Evolutionary conservation across 2,888 invertebrate genomes (phyloP).

Genomic region (Congeria kusceri): DNA sequence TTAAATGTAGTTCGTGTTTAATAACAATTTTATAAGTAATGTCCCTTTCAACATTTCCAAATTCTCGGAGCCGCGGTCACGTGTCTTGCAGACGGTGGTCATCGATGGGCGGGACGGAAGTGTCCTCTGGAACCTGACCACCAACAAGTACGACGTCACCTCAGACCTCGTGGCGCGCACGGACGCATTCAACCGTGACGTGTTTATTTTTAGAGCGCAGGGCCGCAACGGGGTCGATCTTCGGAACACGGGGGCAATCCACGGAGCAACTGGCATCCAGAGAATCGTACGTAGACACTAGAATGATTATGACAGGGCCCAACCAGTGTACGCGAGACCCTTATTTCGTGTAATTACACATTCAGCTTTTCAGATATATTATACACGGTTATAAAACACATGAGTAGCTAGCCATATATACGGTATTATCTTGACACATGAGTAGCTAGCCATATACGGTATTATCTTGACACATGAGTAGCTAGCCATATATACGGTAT

Average conservation of each 20-base stretch:
- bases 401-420: no score
- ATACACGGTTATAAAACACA: no score
- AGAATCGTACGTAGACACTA: constrained; percentile 61
- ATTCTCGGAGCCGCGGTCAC: not conserved
- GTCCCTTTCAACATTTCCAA: no score
- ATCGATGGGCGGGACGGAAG: constrained; percentile 78
- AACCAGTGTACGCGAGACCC: no score
- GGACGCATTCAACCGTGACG: constrained; percentile 69
- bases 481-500: no score
- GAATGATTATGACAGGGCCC: not conserved
- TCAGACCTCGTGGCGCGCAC: constrained; percentile 79
- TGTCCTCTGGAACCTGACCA: constrained; percentile 76
- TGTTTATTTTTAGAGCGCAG: constrained; percentile 76
- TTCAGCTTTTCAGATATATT: no score
- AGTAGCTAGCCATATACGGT: no score
- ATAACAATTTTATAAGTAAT: no score
- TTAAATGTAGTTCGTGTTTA: no score
- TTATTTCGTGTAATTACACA: no score
- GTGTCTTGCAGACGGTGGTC: constrained; percentile 69
- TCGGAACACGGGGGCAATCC: constrained; percentile 65
- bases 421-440: no score
- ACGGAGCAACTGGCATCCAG: constrained; percentile 75
- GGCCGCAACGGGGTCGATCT: constrained; percentile 69
- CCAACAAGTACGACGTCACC: constrained; percentile 73
- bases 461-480: no score